phyloP scores from a whole-genome alignment of 1,140 invertebrate species.

The Nasonia vitripennis region DNA sequence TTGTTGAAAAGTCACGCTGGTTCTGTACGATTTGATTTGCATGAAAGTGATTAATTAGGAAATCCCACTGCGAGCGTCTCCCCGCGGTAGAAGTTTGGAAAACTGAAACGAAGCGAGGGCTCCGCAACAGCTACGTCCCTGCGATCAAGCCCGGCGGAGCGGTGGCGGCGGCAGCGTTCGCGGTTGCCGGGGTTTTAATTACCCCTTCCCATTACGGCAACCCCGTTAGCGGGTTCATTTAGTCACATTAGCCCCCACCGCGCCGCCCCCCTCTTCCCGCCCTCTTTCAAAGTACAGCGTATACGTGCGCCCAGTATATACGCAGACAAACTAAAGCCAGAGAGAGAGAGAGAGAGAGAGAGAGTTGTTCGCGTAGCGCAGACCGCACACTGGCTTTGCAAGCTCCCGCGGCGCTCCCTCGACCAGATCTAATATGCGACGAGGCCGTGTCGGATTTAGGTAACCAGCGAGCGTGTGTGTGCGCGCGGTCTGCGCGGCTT shows the following conservation, averaged over 20 bases:
- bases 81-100: no score
- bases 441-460: no score
- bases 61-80: no score
- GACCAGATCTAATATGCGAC: no score
- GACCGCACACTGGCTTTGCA: neutral
- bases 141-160: neutral
- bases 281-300: neutral
- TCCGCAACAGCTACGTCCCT: neutral
- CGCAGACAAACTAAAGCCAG: no score
- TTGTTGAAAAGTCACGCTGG: no score
- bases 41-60: no score
- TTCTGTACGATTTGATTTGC: no score
- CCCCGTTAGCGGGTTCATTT: neutral
- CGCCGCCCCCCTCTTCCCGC: neutral
- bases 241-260: neutral
- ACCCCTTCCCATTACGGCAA: slow-evolving; percentile 2
- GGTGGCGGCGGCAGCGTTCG: neutral
- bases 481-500: neutral
- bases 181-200: neutral
- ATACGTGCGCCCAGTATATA: no score
- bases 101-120: neutral
- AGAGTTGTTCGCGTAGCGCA: neutral
- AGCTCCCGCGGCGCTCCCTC: neutral
- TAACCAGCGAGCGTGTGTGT: no score
- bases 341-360: no score